Evolutionary conservation across 2,888 invertebrate genomes (phyloP).

Genomic region (Notocelia uddmanniana): DNA sequence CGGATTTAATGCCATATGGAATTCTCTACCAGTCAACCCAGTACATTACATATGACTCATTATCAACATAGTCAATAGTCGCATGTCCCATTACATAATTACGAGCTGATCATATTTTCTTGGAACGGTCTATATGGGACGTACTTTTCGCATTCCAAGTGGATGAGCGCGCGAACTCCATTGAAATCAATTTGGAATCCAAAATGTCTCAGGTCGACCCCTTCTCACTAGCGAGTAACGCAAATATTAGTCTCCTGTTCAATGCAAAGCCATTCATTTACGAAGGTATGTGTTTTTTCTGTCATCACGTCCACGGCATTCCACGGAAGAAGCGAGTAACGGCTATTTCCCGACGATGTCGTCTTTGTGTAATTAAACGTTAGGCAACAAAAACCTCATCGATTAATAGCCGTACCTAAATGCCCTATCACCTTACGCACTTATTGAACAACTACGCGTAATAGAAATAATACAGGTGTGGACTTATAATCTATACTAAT

Average conservation of each 20-base stretch:
- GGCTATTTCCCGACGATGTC: slow-evolving; percentile 14
- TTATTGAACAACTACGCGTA: no score
- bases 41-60: no score
- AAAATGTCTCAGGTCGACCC: neutral
- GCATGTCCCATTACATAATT: neutral
- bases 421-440: no score
- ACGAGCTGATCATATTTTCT: neutral
- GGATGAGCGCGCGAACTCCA: neutral
- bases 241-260: neutral
- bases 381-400: slow-evolving; percentile 3
- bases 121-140: neutral
- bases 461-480: no score
- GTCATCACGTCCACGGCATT: neutral
- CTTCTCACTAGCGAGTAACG: neutral
- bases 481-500: no score
- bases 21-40: no score
- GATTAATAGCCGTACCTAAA: neutral
- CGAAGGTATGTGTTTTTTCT: neutral
- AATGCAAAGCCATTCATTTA: neutral
- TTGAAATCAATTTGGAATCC: neutral
- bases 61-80: neutral
- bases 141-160: no score
- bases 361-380: slow-evolving; percentile 31
- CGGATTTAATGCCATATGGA: no score
- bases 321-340: slow-evolving; percentile 6